Conservation (phyloP, 2,888 invertebrate species). For the Andrena flavipes region DNA sequence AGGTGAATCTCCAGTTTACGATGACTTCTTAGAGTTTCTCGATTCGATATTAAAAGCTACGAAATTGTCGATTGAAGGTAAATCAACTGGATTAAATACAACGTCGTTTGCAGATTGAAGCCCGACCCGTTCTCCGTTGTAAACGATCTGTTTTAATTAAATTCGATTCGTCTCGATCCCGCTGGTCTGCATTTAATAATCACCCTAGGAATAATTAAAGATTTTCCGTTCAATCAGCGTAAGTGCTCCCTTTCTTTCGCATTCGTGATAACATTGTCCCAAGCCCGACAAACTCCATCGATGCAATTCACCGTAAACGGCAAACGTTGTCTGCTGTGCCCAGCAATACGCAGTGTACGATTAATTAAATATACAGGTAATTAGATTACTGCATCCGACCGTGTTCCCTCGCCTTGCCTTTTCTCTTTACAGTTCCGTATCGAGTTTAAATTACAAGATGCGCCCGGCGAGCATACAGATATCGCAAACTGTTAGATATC, state of each 20-base stretch:
- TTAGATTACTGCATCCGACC: background rate
- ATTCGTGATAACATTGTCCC: background rate
- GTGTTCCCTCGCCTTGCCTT: background rate
- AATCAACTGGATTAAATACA: slow-evolving; percentile 11
- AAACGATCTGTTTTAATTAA: slow-evolving; percentile 50
- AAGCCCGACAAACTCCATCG: background rate
- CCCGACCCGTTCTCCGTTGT: background rate
- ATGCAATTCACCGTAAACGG: slow-evolving; percentile 4
- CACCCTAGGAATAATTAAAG: slow-evolving; percentile 3
- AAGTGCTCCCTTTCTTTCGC: background rate
- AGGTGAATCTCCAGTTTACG: background rate
- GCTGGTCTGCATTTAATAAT: slow-evolving; percentile 23
- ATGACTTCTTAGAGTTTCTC: background rate
- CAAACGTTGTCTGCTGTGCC: slow-evolving; percentile 1
- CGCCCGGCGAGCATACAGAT: background rate
- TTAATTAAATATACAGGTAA: slow-evolving; percentile 39
- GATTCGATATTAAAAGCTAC: slow-evolving; percentile 2
- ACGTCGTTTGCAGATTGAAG: slow-evolving; percentile 17
- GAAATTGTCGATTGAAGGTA: slow-evolving; percentile 14
- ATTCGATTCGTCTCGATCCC: slow-evolving; percentile 9
- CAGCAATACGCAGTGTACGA: slow-evolving; percentile 4
- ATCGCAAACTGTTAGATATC: background rate
- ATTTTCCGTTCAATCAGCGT: slow-evolving; percentile 11
- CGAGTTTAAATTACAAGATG: slow-evolving; percentile 3
- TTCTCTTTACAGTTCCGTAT: background rate